Evolutionary conservation across 1,140 invertebrate genomes (phyloP), one percentile per base, ranked within the genome.

Genomic region (Nephila pilipes): DNA sequence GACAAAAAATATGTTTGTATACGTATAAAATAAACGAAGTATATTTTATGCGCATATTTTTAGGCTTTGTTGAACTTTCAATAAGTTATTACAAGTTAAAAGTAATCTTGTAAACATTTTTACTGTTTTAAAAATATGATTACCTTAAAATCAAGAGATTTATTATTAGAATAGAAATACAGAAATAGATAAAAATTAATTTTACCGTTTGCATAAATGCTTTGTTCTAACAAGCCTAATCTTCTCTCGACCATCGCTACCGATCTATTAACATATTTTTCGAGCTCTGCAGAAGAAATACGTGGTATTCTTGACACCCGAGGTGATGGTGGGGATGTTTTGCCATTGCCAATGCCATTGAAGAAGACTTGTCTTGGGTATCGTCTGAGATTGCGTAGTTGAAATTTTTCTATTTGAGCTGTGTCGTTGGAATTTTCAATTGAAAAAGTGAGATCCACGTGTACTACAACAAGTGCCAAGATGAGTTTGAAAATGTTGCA

Each of bases 141-240:
- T 10, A 46, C 12, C 12, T 46, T 46, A 10, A 46, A 46, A 46
- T 46, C 6, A 46, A 10, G 46, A 0, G 6, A 10, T 46, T 46
- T 46, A 46, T 46, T 46, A 46, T 10, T 1, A 46, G 46, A 46
- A 4, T 46, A 4, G 4, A 4, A 46, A 46, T 10, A 8, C 4
- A 46, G 16, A 83, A 54, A 55, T 46, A 60, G 32, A 58, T 60
- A 5, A 60, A 10, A 4, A 63, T 87, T 1, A 54, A 18, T 22
- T n/a, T 91, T 87, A 93, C 92, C 92, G 60, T 88, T 93, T 79
- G 54, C 85, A 20, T 87, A 93, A 29, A 93, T 93, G 22, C 65
- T 80, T 20, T 81, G 55, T 57, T 93, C 92, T n/a, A 89, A 20
- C 54, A 87, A 46, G 0, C 54, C 58, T 8, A 93, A n/a, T 46